Percentiles rank a stretch among this genome's conserved stretches.
Evolutionary conservation across 1,140 invertebrate species (phyloP).

Genomic region (Gryon sp.): DNA sequence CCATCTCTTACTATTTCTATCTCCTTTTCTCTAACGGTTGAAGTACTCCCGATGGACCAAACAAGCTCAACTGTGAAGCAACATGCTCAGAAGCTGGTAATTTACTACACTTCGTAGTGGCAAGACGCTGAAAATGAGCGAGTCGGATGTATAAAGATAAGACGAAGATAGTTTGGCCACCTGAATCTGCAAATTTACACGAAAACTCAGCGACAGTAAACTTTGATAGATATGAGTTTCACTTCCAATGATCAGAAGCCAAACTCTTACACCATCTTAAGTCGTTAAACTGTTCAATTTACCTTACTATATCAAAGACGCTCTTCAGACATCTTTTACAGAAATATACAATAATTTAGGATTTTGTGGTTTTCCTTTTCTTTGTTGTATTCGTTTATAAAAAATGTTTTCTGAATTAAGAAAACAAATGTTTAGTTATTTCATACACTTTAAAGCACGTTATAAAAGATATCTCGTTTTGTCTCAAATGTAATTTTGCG

Average conservation of each 20-base stretch:
- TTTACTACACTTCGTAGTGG: constrained; percentile 38
- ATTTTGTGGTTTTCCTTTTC: too few species aligned
- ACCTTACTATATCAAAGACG: too few species aligned
- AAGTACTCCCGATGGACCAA: constrained; percentile 29
- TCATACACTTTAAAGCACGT: too few species aligned
- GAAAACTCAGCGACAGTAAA: constrained; percentile 5
- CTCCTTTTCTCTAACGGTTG: constrained; percentile 1
- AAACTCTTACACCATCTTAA: too few species aligned
- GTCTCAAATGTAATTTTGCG: too few species aligned
- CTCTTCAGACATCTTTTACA: too few species aligned
- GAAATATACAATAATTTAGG: too few species aligned
- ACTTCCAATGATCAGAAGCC: background rate
- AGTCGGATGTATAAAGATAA: constrained; percentile 29
- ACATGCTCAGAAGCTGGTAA: constrained; percentile 45
- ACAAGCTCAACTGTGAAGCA: constrained; percentile 36
- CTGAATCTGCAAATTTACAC: constrained; percentile 44
- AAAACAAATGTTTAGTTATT: too few species aligned
- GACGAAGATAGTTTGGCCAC: constrained; percentile 7
- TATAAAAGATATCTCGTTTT: too few species aligned
- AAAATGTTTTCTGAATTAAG: too few species aligned
- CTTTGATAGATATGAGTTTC: constrained; percentile 16
- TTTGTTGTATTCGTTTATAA: too few species aligned
- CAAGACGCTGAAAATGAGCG: constrained; percentile 49
- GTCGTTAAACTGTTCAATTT: too few species aligned
- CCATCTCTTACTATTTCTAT: background rate